Evolutionary conservation across 2,113 vertebrate species (phyloP).

Genomic region (Mesoclemmys tuberculata): DNA sequence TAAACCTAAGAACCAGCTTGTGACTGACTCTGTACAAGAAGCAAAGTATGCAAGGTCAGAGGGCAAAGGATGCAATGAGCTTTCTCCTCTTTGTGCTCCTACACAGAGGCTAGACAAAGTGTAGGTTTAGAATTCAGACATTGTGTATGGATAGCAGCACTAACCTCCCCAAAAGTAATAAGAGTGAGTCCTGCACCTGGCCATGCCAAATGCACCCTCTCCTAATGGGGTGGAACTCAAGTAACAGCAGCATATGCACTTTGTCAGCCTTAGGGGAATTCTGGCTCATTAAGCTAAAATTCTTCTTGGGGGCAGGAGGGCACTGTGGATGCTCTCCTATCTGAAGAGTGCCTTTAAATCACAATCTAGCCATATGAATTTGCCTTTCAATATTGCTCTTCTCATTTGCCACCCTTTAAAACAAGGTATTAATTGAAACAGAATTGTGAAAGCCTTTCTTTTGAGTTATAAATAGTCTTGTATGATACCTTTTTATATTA

Average conservation of each 20-base stretch:
- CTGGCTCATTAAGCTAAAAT: not conserved
- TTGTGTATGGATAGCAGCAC: accelerated
- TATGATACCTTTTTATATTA: not conserved
- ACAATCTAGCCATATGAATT: not conserved
- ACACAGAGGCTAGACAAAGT: accelerated
- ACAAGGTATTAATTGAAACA: accelerated
- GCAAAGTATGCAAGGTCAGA: not conserved
- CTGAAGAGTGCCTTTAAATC: not conserved
- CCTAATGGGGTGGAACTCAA: not conserved
- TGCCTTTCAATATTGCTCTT: not conserved
- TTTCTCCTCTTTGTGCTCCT: not conserved
- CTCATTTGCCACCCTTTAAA: not conserved
- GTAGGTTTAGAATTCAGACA: not conserved
- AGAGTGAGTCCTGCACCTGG: not conserved
- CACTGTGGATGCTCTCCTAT: accelerated
- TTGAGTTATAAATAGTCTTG: not conserved
- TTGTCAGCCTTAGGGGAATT: accelerated
- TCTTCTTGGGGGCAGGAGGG: not conserved
- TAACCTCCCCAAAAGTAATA: not conserved
- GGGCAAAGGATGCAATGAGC: not conserved
- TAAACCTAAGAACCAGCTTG: not conserved
- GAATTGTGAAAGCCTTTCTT: not conserved
- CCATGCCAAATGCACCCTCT: not conserved
- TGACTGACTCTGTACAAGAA: not conserved
- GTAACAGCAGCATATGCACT: not conserved